phyloP scores from a whole-genome alignment of 1,140 invertebrate genomes.

The Drosophila nannoptera region DNA sequence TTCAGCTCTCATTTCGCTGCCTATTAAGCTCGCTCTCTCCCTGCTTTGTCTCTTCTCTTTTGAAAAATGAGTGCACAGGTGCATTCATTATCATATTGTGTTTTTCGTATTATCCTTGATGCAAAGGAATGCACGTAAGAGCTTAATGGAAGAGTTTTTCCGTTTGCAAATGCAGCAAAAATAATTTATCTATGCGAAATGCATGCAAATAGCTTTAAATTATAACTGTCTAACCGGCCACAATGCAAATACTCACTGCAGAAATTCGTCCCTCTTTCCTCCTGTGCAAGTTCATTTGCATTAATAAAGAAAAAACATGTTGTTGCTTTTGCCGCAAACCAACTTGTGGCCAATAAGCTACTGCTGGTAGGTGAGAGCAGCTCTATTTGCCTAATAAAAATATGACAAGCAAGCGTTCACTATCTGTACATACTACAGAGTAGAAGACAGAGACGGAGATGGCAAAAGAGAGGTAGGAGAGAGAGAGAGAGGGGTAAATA shows the following conservation, averaged over 20 bases:
- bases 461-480: not conserved
- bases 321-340: conserved; percentile 43
- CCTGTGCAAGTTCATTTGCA: not conserved
- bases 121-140: conserved; percentile 59
- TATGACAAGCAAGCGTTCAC: conserved; percentile 13
- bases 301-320: conserved; percentile 34
- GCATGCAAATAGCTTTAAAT: no score
- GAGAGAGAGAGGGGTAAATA: conserved; percentile 29
- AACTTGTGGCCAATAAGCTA: conserved; percentile 44
- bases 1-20: conserved; percentile 3
- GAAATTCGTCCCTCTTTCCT: not conserved
- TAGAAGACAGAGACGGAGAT: not conserved
- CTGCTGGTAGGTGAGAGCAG: not conserved
- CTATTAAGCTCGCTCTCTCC: conserved; percentile 3
- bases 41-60: not conserved
- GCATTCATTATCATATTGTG: conserved; percentile 70
- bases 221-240: no score
- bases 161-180: conserved; percentile 25
- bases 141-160: conserved; percentile 65
- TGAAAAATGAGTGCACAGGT: not conserved
- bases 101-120: conserved; percentile 68
- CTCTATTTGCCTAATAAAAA: conserved; percentile 51
- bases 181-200: no score
- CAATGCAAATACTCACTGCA: no score
- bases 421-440: not conserved